Evolutionary conservation across 2,113 vertebrate genomes (phyloP), one percentile per base, ranked within the genome.

Genomic region (Oreochromis aureus): DNA sequence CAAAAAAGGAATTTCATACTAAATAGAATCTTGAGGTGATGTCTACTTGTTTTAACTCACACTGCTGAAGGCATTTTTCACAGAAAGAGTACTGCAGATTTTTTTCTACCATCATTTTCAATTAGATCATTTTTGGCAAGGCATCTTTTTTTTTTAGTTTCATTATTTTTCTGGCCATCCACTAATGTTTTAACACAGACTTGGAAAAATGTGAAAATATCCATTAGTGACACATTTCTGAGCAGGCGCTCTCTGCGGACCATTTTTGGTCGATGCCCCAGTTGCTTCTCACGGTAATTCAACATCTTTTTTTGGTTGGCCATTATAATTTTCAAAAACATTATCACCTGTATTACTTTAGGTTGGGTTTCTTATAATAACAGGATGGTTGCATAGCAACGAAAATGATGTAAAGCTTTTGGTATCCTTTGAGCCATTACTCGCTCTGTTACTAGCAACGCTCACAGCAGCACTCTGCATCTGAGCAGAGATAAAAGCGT

Each of bases 401-500:
- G 18, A 0, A 80, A 41, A 15, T 80, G 81, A 84, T 87, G 83
- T 82, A 83, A 83, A 84, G 81, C 84, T 59, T 66, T 30, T 39
- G 79, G 90, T 58, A 59, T 51, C 82, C 58, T 92, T 80, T 32
- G 71, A 92, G 81, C 86, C 32, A 12, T 81, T 78, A 34, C 55
- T 89, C 24, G 71, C n/a, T 66, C 34, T 83, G 91, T 82, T 69
- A 66, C 58, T n/a, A 53, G 87, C 79, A 16, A 6, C 7, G 30
- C 86, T 91, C 69, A 12, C 87, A 81, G 85, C 86, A 32, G 83
- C 61, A 27, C 80, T 82, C 58, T 87, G 81, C 58, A 24, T 84
- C 84, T 61, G 71, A 92, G 83, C 56, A 6, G 46, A 91, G 85
- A 93, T 82, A 73, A 93, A 89, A 86, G 83, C 61, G 13, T 86